Evolutionary conservation across 2,888 invertebrate genomes (phyloP), one percentile per base, ranked within the genome.

Genomic region (Microctonus brassicae): DNA sequence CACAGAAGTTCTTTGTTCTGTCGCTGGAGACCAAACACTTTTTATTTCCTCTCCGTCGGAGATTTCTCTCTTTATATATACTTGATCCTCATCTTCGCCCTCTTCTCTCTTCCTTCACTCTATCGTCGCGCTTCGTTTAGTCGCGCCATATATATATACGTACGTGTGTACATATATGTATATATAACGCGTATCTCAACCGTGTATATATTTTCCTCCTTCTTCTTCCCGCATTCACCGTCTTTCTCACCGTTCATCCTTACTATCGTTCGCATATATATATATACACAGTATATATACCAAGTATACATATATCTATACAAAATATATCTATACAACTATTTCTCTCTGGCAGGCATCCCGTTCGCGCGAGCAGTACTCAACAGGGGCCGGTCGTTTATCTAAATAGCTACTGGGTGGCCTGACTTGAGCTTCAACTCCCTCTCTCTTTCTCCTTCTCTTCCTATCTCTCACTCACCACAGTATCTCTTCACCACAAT

Each of bases 331-430:
- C 34, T 47, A 66, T 42, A 73, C 72, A 62, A 69, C 70, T 73
- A 70, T 75, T 75, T 72, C 71, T 69, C 75, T 73, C 75, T 74
- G 78, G 77, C 76, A 77, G 82, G 82, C 78, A 78, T 80, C 81
- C 83, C 82, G 81, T 69, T 70, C 63, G 64, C 81, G 79, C 72
- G 72, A 53, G 61, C 81, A 78, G 82, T 84, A 83, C 83, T 84
- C 83, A 81, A 82, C 83, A 79, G 84, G 82, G 81, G 79, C 83
- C 80, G 82, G 81, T 83, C 84, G 84, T 85, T 86, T 85, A 84
- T 85, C 85, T 85, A 85, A 85, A 84, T 84, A 84, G 84, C 86
- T 85, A 85, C 84, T 84, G 83, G 84, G 84, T 84, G 84, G 84
- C 83, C 83, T 75, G 80, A 73, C 75, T 75, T 74, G 78, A 69